Base-by-base conservation (phyloP, 2,113 vertebrate species). In the Astur gentilis region DNA sequence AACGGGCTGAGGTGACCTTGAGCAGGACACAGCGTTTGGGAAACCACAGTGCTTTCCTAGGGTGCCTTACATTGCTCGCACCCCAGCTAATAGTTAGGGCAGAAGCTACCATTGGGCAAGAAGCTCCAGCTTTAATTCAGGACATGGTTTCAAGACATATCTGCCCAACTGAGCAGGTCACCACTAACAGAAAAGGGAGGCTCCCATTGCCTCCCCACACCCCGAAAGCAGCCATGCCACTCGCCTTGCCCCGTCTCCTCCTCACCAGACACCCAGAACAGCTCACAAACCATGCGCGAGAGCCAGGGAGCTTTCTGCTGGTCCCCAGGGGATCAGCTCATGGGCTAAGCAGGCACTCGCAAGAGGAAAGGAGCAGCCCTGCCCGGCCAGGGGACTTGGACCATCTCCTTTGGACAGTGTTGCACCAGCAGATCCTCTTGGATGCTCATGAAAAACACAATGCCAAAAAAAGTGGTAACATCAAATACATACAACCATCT, bases 271-370 rank as follows among this genome's bases (percentile, higher is more conserved):
- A 38, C 44, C 42, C 45, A 17, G 29, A 67, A 60, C 44, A 50
- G 71, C 58, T 77, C 80, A 66, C 25, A 75, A 71, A 64, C 9
- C 44, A 64, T 8, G 1, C 2, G 4, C 13, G 6, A n/a, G 25
- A 85, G 38, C 19, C 62, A 47, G 21, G 57, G 25, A 92, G 7
- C 44, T 77, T 80, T 60, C 72, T 72, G 67, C 32, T 47, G 44
- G 40, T 83, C 40, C 8, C 26, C 29, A 13, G 45, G 36, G 2
- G 2, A 66, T 2, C n/a, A 7, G 69, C 36, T 82, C 27, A 23
- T 0, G 0, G 40, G 36, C 16, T 27, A 10, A 25, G 83, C 31
- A 76, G 36, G 58, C 42, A 29, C 3, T 36, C 3, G 1, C 2
- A 8, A 11, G 20, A 11, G 10, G 21, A 49, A 62, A 4, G 29